Conservation (phyloP, 2,797 vertebrate genomes). For the Mastacembelus armatus region DNA sequence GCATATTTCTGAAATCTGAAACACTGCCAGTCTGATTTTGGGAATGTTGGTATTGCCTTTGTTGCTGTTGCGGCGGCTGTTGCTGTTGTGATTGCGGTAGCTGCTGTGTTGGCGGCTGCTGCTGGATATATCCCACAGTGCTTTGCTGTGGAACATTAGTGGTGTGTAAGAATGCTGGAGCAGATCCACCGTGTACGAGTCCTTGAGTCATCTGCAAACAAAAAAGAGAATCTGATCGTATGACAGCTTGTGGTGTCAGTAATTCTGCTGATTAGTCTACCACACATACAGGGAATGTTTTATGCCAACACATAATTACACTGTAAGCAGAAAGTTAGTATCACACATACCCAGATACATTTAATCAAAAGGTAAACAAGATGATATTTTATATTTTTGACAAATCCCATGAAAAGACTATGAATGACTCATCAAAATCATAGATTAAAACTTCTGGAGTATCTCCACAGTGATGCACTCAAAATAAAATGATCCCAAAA, state of each 20-base stretch:
- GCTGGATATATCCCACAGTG: slow-evolving; percentile 84
- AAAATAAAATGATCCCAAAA: too few relatives aligned
- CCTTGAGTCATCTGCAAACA: slow-evolving; percentile 85
- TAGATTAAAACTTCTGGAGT: too few relatives aligned
- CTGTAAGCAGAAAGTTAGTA: too few relatives aligned
- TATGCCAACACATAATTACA: too few relatives aligned
- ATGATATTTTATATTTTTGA: too few relatives aligned
- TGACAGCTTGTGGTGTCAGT: not conserved
- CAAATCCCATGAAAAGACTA: too few relatives aligned
- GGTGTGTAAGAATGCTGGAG: slow-evolving; percentile 82
- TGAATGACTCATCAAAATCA: too few relatives aligned
- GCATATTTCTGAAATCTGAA: slow-evolving; percentile 88
- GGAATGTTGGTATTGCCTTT: slow-evolving; percentile 84
- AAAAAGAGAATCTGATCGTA: slow-evolving; percentile 1
- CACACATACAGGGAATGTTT: too few relatives aligned
- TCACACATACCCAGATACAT: too few relatives aligned
- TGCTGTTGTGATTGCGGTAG: slow-evolving; percentile 80
- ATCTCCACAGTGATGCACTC: too few relatives aligned
- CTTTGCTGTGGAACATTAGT: slow-evolving; percentile 79
- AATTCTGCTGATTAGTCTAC: too few relatives aligned
- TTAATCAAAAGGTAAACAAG: too few relatives aligned
- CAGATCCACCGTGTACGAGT: slow-evolving; percentile 73
- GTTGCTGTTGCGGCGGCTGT: slow-evolving; percentile 75
- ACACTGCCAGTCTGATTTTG: slow-evolving; percentile 84
- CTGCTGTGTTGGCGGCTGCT: slow-evolving; percentile 77